phyloP scores from a whole-genome alignment of 2,888 invertebrate genomes.

The Latheticus oryzae region DNA sequence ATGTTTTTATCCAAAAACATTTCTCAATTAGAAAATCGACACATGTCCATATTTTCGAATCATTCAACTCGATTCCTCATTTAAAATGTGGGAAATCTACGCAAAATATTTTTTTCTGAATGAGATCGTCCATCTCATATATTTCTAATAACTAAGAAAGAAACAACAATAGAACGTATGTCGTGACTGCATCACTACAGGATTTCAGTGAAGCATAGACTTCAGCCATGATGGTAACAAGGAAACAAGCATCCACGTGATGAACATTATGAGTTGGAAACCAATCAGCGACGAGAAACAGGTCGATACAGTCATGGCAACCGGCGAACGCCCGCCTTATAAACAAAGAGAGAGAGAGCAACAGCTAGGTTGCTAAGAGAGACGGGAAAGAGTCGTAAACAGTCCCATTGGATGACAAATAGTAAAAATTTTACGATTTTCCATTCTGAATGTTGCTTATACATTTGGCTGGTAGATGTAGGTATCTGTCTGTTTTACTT shows the following conservation, averaged over 20 bases:
- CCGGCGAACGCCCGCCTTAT: conserved; percentile 56
- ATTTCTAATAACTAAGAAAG: conserved; percentile 25
- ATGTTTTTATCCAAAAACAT: conserved; percentile 15
- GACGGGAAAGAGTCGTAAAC: conserved; percentile 57
- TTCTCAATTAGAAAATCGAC: conserved; percentile 10
- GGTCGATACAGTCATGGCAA: conserved; percentile 66
- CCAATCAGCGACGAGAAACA: conserved; percentile 57
- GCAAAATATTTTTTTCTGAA: conserved; percentile 6
- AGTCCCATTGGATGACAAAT: conserved; percentile 65
- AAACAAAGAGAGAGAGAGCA: conserved; percentile 49
- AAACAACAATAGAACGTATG: conserved; percentile 46
- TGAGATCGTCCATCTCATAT: conserved; percentile 4
- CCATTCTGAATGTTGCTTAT: conserved; percentile 64
- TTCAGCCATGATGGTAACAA: conserved; percentile 62
- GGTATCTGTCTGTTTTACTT: conserved; percentile 60
- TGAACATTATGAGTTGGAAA: conserved; percentile 50
- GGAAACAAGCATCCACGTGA: conserved; percentile 60
- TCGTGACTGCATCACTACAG: conserved; percentile 49
- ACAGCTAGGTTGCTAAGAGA: conserved; percentile 47
- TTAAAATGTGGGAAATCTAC: conserved; percentile 19
- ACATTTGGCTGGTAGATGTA: conserved; percentile 66
- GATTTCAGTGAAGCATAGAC: conserved; percentile 44
- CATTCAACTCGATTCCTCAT: conserved; percentile 15
- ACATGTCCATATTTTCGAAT: background rate
- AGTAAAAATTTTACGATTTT: conserved; percentile 66